Evolutionary conservation across 2,113 vertebrate species (phyloP).

Genomic region (Pluvialis apricaria): DNA sequence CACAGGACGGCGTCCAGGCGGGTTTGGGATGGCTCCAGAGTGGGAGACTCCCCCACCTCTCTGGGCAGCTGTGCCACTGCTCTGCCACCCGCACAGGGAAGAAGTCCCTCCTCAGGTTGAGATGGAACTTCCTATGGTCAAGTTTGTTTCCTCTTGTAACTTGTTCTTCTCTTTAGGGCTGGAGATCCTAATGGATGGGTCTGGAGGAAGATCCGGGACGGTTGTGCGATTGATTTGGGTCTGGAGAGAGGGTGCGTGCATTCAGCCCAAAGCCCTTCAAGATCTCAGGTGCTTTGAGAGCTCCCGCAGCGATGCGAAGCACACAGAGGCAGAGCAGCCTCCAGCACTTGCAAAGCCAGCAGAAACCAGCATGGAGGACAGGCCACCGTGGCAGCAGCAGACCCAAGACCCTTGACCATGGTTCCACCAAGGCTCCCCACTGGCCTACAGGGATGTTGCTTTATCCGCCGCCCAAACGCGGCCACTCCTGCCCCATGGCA

Average conservation of each 20-base stretch:
- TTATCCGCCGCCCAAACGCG: accelerated
- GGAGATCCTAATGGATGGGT: neutral
- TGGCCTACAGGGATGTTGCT: neutral
- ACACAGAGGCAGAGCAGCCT: neutral
- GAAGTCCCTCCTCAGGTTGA: no score
- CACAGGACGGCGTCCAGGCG: no score
- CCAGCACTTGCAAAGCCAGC: neutral
- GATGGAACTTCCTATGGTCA: no score
- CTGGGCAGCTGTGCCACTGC: no score
- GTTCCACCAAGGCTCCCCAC: neutral
- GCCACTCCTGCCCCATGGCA: neutral
- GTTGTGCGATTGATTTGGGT: neutral
- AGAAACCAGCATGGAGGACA: neutral
- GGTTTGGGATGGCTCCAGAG: no score
- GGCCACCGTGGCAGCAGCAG: neutral
- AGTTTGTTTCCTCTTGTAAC: no score
- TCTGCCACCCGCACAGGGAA: no score
- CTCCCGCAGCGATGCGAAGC: accelerated
- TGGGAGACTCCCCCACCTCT: no score
- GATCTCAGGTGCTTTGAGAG: neutral
- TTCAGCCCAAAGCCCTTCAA: neutral
- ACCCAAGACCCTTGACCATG: accelerated
- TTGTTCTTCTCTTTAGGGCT: neutral
- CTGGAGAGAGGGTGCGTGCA: neutral
- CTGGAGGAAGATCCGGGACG: neutral